Percentiles rank a stretch among this genome's conserved stretches.
phyloP scores from a whole-genome alignment of 2,113 vertebrate genomes.

The Paracanthobrama guichenoti region DNA sequence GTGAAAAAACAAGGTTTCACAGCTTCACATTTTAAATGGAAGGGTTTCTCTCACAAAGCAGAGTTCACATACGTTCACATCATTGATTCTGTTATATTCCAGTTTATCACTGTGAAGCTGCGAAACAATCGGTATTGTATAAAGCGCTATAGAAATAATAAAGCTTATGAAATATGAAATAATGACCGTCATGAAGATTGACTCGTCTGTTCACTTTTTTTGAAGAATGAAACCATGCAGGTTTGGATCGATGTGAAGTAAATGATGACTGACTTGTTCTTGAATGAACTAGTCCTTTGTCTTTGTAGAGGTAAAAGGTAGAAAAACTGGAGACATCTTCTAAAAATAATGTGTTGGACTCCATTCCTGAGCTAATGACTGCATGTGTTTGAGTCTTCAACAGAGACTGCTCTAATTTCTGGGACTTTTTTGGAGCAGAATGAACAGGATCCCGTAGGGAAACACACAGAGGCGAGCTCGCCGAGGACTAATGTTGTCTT shows the following conservation, averaged over 20 bases:
- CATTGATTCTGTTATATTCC: no score
- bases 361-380: constrained; percentile 5
- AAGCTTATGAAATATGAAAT: no score
- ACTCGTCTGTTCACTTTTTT: no score
- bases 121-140: no score
- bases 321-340: background rate
- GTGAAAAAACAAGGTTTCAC: no score
- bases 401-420: background rate
- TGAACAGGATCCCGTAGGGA: background rate
- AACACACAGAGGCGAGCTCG: background rate
- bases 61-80: no score
- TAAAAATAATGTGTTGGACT: background rate
- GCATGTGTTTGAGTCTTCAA: background rate
- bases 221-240: no score
- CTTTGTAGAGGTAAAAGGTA: background rate
- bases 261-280: background rate
- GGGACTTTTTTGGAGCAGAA: background rate
- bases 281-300: background rate
- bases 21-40: no score
- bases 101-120: no score
- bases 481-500: constrained; percentile 35
- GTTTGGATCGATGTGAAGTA: background rate
- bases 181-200: no score
- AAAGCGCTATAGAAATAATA: no score
- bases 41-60: no score